Evolutionary conservation across 2,113 vertebrate species (phyloP).

Genomic region (Entomyzon cyanotis): DNA sequence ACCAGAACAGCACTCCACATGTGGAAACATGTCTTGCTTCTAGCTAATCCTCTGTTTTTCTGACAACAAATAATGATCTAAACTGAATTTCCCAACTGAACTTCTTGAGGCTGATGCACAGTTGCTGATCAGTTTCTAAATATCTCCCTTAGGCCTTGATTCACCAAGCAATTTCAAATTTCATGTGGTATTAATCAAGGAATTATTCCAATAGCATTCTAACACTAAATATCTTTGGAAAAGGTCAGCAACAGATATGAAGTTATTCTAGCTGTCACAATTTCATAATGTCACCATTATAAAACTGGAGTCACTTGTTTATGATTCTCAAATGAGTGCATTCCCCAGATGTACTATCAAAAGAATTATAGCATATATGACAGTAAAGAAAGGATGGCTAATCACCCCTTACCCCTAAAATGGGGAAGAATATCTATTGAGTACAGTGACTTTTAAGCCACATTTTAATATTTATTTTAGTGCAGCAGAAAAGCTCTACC

Average conservation of each 20-base stretch:
- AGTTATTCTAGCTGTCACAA: neutral
- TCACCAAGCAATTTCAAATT: neutral
- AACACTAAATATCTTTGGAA: neutral
- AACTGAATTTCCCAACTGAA: neutral
- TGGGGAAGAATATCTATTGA: neutral
- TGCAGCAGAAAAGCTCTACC: neutral
- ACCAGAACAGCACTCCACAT: neutral
- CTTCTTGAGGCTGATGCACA: neutral
- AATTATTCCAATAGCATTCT: neutral
- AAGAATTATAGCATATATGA: neutral
- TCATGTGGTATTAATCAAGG: neutral
- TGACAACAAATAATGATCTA: neutral
- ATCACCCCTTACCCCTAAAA: neutral
- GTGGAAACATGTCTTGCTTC: neutral
- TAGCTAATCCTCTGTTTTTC: neutral
- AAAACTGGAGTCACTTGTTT: neutral
- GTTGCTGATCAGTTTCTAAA: neutral
- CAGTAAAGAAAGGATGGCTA: neutral
- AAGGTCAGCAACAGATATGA: neutral
- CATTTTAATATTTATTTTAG: neutral
- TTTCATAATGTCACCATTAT: neutral
- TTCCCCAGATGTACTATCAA: neutral
- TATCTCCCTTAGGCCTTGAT: neutral
- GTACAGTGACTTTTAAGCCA: neutral
- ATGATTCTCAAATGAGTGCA: neutral